phyloP scores from a whole-genome alignment of 2,113 vertebrate genomes.

The Heterotilapia buettikoferi region DNA sequence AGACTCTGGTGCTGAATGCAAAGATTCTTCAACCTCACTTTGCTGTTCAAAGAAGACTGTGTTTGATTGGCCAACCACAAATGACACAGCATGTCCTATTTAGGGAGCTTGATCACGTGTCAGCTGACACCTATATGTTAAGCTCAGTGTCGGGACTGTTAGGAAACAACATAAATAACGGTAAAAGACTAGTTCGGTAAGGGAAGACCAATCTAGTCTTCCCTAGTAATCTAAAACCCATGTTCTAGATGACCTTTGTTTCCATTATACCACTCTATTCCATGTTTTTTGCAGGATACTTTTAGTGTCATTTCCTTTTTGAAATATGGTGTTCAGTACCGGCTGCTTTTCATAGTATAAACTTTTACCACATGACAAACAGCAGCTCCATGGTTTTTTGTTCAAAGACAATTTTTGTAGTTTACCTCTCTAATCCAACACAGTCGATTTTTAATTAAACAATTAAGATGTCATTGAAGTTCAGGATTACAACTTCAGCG shows the following conservation, averaged over 20 bases:
- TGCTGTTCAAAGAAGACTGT: not conserved
- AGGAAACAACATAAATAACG: accelerated
- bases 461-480: too few species aligned
- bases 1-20: accelerated
- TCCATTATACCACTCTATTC: too few species aligned
- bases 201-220: too few species aligned
- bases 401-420: too few species aligned
- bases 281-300: accelerated
- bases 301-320: accelerated
- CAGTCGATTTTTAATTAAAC: too few species aligned
- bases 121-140: accelerated
- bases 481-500: too few species aligned
- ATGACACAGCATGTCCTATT: not conserved
- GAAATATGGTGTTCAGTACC: not conserved
- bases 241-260: too few species aligned
- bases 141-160: not conserved
- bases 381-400: too few species aligned
- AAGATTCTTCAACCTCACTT: accelerated
- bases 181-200: accelerated
- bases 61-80: not conserved
- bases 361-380: too few species aligned
- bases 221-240: too few species aligned
- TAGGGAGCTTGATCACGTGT: not conserved
- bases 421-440: too few species aligned
- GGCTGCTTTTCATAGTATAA: too few species aligned